A percentile compares a stretch with the other conserved stretches of the same genome.
These are phyloP conservation scores for Pectinophora gossypiella DNA, from an alignment of 1,140 invertebrate genomes.

Conservation along the genomic window DNA sequence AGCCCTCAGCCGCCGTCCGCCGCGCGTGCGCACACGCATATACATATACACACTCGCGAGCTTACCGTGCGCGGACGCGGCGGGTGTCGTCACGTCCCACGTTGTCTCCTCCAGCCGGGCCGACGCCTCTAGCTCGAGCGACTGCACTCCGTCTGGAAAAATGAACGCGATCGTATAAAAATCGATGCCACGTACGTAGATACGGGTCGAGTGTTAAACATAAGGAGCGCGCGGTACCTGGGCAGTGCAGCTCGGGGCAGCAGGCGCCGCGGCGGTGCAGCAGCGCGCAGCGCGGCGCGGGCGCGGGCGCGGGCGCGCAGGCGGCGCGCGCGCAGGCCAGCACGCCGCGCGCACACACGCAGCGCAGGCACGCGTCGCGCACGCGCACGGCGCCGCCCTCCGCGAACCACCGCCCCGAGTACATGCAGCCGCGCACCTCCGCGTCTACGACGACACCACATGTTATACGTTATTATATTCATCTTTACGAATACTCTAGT, in stretches of 20 bases:
- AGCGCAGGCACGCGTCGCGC: constrained; percentile 85
- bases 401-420: constrained; percentile 79
- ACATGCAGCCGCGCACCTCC: constrained; percentile 73
- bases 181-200: not conserved
- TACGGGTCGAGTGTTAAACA: not conserved
- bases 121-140: constrained; percentile 27
- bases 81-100: constrained; percentile 24
- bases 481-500: no score
- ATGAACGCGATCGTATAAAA: not conserved
- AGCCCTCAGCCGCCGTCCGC: constrained; percentile 2
- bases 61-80: constrained; percentile 35
- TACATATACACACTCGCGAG: not conserved
- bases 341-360: constrained; percentile 82
- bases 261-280: constrained; percentile 81
- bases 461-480: not conserved
- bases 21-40: not conserved
- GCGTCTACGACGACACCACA: not conserved
- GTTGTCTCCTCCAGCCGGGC: constrained; percentile 30
- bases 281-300: constrained; percentile 84
- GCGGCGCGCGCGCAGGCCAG: constrained; percentile 86
- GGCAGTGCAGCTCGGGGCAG: constrained; percentile 86
- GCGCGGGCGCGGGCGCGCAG: constrained; percentile 82
- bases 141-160: constrained; percentile 44
- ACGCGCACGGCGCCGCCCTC: constrained; percentile 80
- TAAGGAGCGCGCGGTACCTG: constrained; percentile 40